Percentiles rank a stretch among this genome's conserved stretches.
Conservation (phyloP, 2,113 vertebrate species). For the Ardeotis arabs region DNA sequence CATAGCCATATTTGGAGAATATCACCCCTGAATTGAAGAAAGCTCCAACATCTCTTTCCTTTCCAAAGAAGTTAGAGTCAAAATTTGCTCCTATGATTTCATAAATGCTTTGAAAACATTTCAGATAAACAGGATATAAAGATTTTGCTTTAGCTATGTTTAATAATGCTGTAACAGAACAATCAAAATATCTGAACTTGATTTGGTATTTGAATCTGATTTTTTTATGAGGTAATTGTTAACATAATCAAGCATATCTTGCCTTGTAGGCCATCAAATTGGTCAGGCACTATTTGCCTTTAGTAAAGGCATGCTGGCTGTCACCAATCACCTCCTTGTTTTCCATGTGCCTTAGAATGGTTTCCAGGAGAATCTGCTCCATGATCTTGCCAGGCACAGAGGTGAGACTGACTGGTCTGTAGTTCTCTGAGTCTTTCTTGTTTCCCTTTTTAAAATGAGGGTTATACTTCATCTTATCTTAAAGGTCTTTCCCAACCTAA, state of each 20-base stretch:
- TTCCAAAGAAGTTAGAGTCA: not conserved
- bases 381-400: too few species aligned
- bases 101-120: not conserved
- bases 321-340: too few species aligned
- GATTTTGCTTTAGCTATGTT: not conserved
- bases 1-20: not conserved
- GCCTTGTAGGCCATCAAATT: too few species aligned
- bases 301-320: too few species aligned
- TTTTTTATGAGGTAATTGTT: not conserved
- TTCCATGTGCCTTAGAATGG: too few species aligned
- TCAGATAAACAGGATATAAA: not conserved
- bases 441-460: too few species aligned
- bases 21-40: not conserved
- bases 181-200: not conserved
- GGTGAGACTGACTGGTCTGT: too few species aligned
- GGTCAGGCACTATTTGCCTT: too few species aligned
- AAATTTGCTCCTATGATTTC: not conserved
- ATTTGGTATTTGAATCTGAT: not conserved
- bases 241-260: not conserved
- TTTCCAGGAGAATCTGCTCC: too few species aligned
- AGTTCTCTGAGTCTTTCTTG: too few species aligned
- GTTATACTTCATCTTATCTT: not conserved
- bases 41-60: not conserved
- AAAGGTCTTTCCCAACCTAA: not conserved
- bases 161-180: not conserved